Evolutionary conservation across 2,888 invertebrate genomes (phyloP).

Genomic region (Amblyjoppa proteus): DNA sequence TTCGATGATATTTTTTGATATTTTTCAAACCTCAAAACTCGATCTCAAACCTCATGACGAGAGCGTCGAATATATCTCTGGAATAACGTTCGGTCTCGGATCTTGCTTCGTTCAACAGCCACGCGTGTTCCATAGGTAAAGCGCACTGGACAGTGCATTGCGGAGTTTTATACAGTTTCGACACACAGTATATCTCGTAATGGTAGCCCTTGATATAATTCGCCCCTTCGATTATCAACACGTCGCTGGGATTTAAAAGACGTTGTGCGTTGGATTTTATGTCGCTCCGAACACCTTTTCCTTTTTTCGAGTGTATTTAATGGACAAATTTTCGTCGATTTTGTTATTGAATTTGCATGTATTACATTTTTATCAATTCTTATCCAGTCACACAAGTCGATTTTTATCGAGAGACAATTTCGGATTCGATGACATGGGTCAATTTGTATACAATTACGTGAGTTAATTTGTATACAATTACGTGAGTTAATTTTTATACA

Average conservation of each 20-base stretch:
- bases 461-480: not conserved
- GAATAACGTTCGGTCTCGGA: conserved; percentile 86
- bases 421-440: not conserved
- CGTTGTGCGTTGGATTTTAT: conserved; percentile 94
- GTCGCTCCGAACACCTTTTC: conserved; percentile 93
- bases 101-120: conserved; percentile 90
- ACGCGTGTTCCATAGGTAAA: conserved; percentile 90
- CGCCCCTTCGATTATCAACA: conserved; percentile 96
- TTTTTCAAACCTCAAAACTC: not conserved
- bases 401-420: not conserved
- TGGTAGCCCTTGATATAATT: conserved; percentile 99
- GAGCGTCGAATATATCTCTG: conserved; percentile 92
- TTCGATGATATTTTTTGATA: not conserved
- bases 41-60: conserved; percentile 87
- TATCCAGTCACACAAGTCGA: not conserved
- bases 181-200: conserved; percentile 97
- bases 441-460: too few species aligned
- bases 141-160: conserved; percentile 96
- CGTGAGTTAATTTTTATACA: too few species aligned
- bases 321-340: not conserved
- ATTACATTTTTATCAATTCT: conserved; percentile 49
- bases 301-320: conserved; percentile 91
- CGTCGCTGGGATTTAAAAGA: conserved; percentile 90
- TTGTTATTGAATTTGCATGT: not conserved
- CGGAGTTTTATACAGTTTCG: conserved; percentile 95